phyloP scores from a whole-genome alignment of 1,140 invertebrate genomes.

The Aphaenogaster ashmeadi region DNA sequence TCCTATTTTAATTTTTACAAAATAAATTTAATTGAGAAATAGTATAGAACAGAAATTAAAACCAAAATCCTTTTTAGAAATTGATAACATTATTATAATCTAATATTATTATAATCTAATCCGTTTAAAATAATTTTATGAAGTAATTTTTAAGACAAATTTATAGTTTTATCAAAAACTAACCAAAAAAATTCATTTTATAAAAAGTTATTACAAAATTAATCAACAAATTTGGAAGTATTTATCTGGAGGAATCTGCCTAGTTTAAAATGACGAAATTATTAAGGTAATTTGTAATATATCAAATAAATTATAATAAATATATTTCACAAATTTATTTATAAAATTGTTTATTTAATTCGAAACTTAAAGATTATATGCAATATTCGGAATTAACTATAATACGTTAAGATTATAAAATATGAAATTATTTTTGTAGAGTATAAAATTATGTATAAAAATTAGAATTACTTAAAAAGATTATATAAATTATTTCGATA shows the following conservation, averaged over 20 bases:
- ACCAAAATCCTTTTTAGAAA: conserved; percentile 10
- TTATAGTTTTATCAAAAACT: conserved; percentile 31
- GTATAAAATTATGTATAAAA: conserved; percentile 49
- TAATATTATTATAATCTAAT: neutral
- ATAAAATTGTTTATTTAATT: conserved; percentile 48
- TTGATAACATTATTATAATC: neutral
- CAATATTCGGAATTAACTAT: conserved; percentile 56
- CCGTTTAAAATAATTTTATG: conserved; percentile 3
- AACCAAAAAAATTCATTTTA: conserved; percentile 16
- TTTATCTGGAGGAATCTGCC: conserved; percentile 29
- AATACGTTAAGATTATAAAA: conserved; percentile 53
- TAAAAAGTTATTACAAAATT: conserved; percentile 26
- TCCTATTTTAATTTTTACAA: neutral
- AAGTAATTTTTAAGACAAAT: conserved; percentile 38
- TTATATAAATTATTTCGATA: conserved; percentile 36
- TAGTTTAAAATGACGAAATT: conserved; percentile 45
- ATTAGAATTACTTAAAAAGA: conserved; percentile 35
- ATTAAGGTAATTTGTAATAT: conserved; percentile 61
- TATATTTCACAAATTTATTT: conserved; percentile 36
- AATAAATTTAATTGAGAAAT: neutral
- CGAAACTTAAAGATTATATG: conserved; percentile 50
- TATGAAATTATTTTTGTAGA: conserved; percentile 58
- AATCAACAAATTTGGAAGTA: conserved; percentile 34
- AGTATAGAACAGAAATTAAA: neutral
- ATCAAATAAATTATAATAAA: conserved; percentile 50